Evolutionary conservation across 64 coral and sea anemone genomes (phyloP).

Genomic region (Acropora yongei): DNA sequence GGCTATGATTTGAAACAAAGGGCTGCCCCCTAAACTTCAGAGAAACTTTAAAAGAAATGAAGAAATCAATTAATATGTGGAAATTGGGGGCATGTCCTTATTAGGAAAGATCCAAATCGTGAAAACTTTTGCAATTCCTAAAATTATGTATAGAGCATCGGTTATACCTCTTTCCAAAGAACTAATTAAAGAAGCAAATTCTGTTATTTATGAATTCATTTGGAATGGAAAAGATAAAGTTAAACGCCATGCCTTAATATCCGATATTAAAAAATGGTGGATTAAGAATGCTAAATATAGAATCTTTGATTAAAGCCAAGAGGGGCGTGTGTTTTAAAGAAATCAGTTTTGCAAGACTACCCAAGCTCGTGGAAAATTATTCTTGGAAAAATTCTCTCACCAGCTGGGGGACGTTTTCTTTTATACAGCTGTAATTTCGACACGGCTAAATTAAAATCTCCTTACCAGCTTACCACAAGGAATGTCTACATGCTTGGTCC

Average conservation of each 20-base stretch:
- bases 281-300: too few species aligned
- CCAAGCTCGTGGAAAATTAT: conserved; percentile 3
- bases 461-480: conserved; percentile 13
- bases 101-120: not conserved
- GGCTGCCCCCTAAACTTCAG: too few species aligned
- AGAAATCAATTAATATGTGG: too few species aligned
- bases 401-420: not conserved
- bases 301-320: too few species aligned
- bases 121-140: conserved; percentile 43
- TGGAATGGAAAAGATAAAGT: too few species aligned
- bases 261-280: not conserved
- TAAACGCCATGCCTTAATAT: not conserved
- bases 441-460: conserved; percentile 3
- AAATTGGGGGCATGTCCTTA: too few species aligned
- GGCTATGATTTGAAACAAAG: too few species aligned
- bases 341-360: too few species aligned
- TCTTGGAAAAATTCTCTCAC: not conserved
- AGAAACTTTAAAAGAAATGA: too few species aligned
- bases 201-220: not conserved
- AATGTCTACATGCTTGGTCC: conserved; percentile 33
- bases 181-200: conserved; percentile 17
- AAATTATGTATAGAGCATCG: conserved; percentile 32
- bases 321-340: too few species aligned
- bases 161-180: conserved; percentile 6
- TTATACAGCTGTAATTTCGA: conserved; percentile 1